Conservation (phyloP, 2,888 invertebrate genomes). For the Chaetogeoica ovagalla region DNA sequence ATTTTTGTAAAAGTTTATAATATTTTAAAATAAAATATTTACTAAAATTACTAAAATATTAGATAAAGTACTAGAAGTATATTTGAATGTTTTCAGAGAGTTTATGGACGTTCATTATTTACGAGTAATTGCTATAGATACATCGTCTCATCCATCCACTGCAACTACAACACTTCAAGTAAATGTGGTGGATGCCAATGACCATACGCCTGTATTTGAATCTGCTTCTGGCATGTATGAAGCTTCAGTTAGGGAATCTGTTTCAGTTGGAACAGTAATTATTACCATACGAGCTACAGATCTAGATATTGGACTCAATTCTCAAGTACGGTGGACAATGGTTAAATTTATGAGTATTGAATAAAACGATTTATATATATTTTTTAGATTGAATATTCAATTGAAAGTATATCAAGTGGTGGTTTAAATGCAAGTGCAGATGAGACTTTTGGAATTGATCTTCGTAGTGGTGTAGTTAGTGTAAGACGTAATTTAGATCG, state of each 20-base stretch:
- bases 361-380: not conserved
- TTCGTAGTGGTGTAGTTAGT: conserved; percentile 81
- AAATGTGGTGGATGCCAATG: conserved; percentile 92
- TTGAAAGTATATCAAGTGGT: conserved; percentile 71
- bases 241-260: conserved; percentile 84
- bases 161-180: conserved; percentile 88
- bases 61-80: not conserved
- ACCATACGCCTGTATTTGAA: conserved; percentile 92
- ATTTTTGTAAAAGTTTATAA: not conserved
- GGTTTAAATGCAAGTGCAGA: conserved; percentile 62
- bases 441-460: conserved; percentile 82
- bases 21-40: not conserved
- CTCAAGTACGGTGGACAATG: conserved; percentile 67
- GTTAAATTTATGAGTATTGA: not conserved
- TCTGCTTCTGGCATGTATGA: conserved; percentile 77
- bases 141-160: conserved; percentile 82
- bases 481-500: conserved; percentile 81
- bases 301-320: conserved; percentile 87
- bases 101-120: conserved; percentile 90
- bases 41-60: not conserved
- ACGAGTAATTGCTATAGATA: conserved; percentile 84
- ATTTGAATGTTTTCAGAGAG: conserved; percentile 63
- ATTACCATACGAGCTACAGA: conserved; percentile 90
- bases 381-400: conserved; percentile 72
- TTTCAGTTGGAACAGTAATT: conserved; percentile 83